Evolutionary conservation across 37 sponge, comb jelly and placozoan species (phyloP).

Genomic region (Cliona cf. orientalis): DNA sequence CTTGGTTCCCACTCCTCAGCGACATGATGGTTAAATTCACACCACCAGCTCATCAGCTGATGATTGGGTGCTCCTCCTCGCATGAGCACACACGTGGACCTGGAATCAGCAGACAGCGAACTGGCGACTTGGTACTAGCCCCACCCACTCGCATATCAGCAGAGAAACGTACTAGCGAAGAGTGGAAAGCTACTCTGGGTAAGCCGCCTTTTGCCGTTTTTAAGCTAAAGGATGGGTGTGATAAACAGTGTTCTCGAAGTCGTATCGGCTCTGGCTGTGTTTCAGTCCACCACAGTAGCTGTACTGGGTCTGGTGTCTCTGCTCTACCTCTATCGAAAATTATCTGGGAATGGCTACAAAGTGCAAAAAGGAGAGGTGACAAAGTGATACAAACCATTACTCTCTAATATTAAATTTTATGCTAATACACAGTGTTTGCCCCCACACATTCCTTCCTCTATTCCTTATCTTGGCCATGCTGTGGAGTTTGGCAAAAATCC

Average conservation of each 20-base stretch:
- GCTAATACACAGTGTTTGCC: constrained; percentile 38
- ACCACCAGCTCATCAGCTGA: no score
- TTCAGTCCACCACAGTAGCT: constrained; percentile 23
- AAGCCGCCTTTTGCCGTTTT: no score
- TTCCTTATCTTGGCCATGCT: constrained; percentile 85
- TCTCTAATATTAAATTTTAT: not conserved
- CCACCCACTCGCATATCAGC: no score
- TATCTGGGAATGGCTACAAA: not conserved
- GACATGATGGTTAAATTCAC: no score
- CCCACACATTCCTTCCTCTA: constrained; percentile 65
- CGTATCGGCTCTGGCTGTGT: not conserved
- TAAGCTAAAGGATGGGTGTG: constrained; percentile 8
- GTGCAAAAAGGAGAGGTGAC: constrained; percentile 9
- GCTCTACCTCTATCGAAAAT: constrained; percentile 41
- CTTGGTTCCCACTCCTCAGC: no score
- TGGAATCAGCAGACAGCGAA: no score
- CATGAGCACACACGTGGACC: no score
- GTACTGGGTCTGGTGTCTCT: constrained; percentile 14
- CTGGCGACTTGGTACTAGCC: no score
- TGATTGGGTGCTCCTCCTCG: no score
- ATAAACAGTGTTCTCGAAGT: not conserved
- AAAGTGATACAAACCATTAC: not conserved
- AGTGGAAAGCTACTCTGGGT: no score
- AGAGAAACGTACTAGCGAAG: no score
- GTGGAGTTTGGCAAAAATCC: constrained; percentile 77